Conservation (phyloP, 2,888 invertebrate genomes). For the Mimas tiliae region DNA sequence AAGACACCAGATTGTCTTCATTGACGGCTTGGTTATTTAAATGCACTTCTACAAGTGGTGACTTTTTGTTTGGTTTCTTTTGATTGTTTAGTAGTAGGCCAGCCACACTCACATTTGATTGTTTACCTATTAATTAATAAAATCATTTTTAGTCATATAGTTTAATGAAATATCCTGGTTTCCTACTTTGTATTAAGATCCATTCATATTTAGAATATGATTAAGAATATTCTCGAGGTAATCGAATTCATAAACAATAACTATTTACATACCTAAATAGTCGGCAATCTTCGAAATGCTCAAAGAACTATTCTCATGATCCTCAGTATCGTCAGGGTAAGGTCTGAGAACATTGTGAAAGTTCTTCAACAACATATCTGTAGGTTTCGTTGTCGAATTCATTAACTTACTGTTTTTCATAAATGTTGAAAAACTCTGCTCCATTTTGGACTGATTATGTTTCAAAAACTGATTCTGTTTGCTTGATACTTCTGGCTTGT, state of each 20-base stretch:
- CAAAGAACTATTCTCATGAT: conserved; percentile 65
- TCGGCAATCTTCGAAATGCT: conserved; percentile 76
- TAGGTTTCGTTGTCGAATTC: conserved; percentile 44
- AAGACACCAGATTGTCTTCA: conserved; percentile 53
- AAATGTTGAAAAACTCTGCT: conserved; percentile 6
- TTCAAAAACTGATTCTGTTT: conserved; percentile 1
- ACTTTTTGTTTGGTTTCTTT: conserved; percentile 55
- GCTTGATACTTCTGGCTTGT: not conserved
- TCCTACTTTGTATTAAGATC: not conserved
- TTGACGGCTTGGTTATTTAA: conserved; percentile 57
- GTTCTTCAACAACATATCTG: conserved; percentile 60
- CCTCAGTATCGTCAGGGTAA: conserved; percentile 61
- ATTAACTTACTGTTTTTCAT: conserved; percentile 40
- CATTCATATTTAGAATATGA: too few relatives aligned
- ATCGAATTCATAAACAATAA: too few relatives aligned
- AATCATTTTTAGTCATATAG: not conserved
- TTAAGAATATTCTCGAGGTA: too few relatives aligned
- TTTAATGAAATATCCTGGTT: not conserved
- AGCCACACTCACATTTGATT: conserved; percentile 68
- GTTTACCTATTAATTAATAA: conserved; percentile 56
- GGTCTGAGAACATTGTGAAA: conserved; percentile 56
- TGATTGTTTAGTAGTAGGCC: conserved; percentile 65
- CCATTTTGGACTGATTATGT: conserved; percentile 15
- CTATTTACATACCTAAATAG: conserved; percentile 63
- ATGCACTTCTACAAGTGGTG: conserved; percentile 63